Percentiles rank a stretch among this genome's conserved stretches.
Evolutionary conservation across 2,113 vertebrate species (phyloP).

Genomic region (Clarias macrocephalus): DNA sequence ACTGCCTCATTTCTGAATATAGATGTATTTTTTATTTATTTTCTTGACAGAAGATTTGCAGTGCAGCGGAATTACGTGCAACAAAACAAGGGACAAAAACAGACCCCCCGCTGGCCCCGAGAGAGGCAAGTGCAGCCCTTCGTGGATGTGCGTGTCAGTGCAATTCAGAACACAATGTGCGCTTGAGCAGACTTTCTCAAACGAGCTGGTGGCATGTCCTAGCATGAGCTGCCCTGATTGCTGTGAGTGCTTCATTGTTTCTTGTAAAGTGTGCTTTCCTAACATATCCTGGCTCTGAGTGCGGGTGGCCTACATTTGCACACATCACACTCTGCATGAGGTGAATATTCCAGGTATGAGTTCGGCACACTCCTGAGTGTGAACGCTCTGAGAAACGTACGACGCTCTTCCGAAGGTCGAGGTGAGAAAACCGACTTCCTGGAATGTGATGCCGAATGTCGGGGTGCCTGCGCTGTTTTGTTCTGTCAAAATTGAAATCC

Average conservation of each 20-base stretch:
- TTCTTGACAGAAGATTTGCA: constrained; percentile 6
- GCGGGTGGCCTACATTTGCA: background rate
- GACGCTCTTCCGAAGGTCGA: background rate
- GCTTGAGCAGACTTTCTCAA: constrained; percentile 4
- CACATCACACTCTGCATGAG: too few relatives aligned
- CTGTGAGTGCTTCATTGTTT: constrained; percentile 29
- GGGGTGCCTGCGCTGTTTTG: background rate
- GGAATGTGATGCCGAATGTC: background rate
- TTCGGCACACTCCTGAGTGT: background rate
- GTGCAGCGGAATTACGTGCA: background rate
- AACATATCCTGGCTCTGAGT: background rate
- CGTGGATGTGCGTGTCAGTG: background rate
- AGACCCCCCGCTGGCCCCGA: constrained; percentile 11
- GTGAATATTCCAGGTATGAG: constrained; percentile 6
- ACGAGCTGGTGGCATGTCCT: constrained; percentile 20
- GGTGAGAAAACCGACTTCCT: background rate
- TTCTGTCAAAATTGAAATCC: background rate
- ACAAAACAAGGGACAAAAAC: constrained; percentile 35
- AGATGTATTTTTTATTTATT: background rate
- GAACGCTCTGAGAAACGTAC: background rate
- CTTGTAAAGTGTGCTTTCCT: constrained; percentile 24
- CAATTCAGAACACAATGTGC: constrained; percentile 25
- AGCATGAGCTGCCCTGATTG: constrained; percentile 14
- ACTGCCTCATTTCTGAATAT: background rate
- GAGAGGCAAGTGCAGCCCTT: constrained; percentile 16